Evolutionary conservation across 2,888 invertebrate species (phyloP), one percentile per base, ranked within the genome.

Genomic region (Mythimna vitellina): DNA sequence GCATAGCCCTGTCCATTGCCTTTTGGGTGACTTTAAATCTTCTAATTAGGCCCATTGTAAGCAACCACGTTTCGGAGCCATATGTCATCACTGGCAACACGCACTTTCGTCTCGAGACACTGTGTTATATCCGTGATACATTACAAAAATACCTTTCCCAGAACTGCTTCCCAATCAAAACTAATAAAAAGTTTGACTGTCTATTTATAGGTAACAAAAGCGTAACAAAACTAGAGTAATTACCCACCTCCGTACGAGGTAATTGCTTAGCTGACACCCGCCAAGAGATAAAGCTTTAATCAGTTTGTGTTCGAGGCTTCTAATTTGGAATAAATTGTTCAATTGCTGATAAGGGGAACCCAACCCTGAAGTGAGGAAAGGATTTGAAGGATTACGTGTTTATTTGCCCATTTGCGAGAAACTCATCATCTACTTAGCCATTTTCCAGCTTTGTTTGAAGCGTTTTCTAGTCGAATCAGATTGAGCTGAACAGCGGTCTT

Each of bases 281-380:
- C 38, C 53, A 58, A 72, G 74, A 79, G 80, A 80, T 76, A 83
- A 78, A 63, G 75, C 70, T 67, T 58, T 84, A 80, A 85, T 86
- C 86, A 78, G 76, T 86, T 76, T 78, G 79, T 73, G 70, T 77
- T 73, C 66, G 68, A 57, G 51, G 56, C 65, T 68, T 65, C 70
- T 76, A 73, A 83, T 83, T 83, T 68, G 54, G 49, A 68, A 74
- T 68, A 68, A 80, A 65, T 72, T 67, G 58, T 76, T 53, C 58
- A 58, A 68, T 73, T 73, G 49, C 58, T 74, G 66, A 70, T 72
- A 72, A 64, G 10, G 62, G 22, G 20, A 3, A 5, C 3, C 35
- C 29, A 14, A 58, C 17, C 51, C n/a, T 5, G 10, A 3, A 35
- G 20, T 22, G 9, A 42, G 51, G 4, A 17, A n/a, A 4, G 29